phyloP scores from a whole-genome alignment of 2,113 vertebrate species.

The Salminus brasiliensis region DNA sequence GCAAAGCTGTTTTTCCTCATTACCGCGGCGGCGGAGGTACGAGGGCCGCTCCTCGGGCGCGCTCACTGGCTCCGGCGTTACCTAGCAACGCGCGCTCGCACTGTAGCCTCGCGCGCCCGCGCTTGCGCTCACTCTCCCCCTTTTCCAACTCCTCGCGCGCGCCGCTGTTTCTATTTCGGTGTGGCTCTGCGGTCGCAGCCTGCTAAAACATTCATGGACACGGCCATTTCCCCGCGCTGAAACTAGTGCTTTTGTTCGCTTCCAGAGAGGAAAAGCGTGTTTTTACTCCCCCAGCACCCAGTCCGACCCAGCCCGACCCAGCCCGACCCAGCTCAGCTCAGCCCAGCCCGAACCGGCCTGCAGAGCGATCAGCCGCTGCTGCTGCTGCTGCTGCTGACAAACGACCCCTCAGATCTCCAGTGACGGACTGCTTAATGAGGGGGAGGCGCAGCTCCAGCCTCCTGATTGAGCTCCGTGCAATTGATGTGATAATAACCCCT shows the following conservation, averaged over 20 bases:
- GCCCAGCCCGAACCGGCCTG: no score
- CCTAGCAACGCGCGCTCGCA: conserved; percentile 52
- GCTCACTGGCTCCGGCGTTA: conserved; percentile 48
- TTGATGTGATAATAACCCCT: conserved; percentile 30
- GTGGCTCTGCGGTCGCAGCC: conserved; percentile 39
- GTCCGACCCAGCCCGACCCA: neutral
- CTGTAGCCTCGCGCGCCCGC: conserved; percentile 32
- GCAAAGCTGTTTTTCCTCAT: conserved; percentile 24
- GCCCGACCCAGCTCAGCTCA: neutral
- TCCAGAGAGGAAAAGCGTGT: neutral
- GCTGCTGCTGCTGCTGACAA: conserved; percentile 20
- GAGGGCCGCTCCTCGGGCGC: conserved; percentile 29
- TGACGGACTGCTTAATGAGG: conserved; percentile 29
- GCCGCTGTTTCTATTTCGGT: conserved; percentile 53
- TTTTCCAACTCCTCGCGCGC: conserved; percentile 32
- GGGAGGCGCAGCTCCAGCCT: neutral
- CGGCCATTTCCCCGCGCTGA: conserved; percentile 26
- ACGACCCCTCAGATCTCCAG: conserved; percentile 18
- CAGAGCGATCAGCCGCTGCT: no score
- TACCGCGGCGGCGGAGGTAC: conserved; percentile 11
- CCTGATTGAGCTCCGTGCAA: conserved; percentile 30
- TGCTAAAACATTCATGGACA: conserved; percentile 59
- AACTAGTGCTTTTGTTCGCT: neutral
- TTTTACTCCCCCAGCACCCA: neutral
- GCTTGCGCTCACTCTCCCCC: no score